Evolutionary conservation across 1,140 invertebrate genomes (phyloP).

Genomic region (Cheumatopsyche charites): DNA sequence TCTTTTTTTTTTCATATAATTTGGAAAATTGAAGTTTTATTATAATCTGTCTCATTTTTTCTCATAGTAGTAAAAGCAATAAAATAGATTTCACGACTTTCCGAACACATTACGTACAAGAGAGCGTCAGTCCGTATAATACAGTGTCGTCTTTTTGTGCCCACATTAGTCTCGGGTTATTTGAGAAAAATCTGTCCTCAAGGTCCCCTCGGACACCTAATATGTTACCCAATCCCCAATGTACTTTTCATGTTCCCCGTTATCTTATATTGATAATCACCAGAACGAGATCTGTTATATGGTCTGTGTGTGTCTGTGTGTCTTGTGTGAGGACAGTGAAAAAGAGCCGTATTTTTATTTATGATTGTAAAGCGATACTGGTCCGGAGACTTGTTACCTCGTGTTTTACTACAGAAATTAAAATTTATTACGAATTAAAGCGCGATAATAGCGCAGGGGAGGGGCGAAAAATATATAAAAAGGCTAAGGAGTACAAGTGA

Average conservation of each 20-base stretch:
- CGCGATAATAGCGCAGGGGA: not conserved
- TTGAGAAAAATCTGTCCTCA: constrained; percentile 47
- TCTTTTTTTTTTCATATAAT: too few relatives aligned
- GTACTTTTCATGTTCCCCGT: constrained; percentile 45
- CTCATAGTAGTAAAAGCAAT: too few relatives aligned
- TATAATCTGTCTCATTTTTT: too few relatives aligned
- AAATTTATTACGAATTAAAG: constrained; percentile 17
- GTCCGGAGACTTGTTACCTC: constrained; percentile 13
- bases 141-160: constrained; percentile 20
- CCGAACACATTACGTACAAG: too few relatives aligned
- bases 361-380: constrained; percentile 18
- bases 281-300: constrained; percentile 44
- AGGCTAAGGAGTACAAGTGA: too few relatives aligned
- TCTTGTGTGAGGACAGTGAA: too few relatives aligned
- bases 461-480: too few relatives aligned
- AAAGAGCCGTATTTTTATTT: not conserved
- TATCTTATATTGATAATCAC: constrained; percentile 48
- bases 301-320: not conserved
- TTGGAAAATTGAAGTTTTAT: too few relatives aligned
- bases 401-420: constrained; percentile 21
- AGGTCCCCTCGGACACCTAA: constrained; percentile 43
- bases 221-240: constrained; percentile 44
- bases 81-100: too few relatives aligned
- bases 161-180: constrained; percentile 33
- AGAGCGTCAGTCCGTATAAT: too few relatives aligned